Conservation (phyloP, 92 coral and sea anemone genomes). For the Nematostella vectensis region DNA sequence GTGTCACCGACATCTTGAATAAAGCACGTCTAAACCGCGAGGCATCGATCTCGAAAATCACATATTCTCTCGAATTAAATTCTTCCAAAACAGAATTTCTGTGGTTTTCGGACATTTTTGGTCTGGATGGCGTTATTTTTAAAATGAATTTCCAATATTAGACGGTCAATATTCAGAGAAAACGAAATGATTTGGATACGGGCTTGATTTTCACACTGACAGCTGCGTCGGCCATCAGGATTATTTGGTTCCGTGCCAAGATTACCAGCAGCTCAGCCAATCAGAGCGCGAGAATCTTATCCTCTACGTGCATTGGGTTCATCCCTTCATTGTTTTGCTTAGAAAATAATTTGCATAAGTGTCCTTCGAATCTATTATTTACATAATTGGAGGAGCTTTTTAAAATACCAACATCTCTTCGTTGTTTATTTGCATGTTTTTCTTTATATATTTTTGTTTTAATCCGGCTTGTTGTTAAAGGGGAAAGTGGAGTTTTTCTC, state of each 20-base stretch:
- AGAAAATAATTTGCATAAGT: background rate
- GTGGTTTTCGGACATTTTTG: background rate
- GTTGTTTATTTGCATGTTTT: too few species aligned
- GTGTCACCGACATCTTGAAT: constrained; percentile 8
- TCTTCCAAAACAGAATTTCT: background rate
- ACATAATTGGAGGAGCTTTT: too few species aligned
- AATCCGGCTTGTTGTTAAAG: too few species aligned
- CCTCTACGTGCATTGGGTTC: background rate
- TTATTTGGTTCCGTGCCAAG: constrained; percentile 4
- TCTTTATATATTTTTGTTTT: too few species aligned
- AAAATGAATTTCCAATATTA: background rate
- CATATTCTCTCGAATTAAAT: background rate
- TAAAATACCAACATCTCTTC: too few species aligned
- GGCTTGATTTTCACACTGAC: constrained; percentile 14
- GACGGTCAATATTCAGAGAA: background rate
- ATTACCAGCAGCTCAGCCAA: constrained; percentile 6
- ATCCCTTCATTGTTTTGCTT: constrained; percentile 7
- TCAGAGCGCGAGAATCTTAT: constrained; percentile 3
- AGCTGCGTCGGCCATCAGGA: constrained; percentile 15
- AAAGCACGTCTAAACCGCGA: background rate
- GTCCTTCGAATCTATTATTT: too few species aligned
- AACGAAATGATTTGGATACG: constrained; percentile 1
- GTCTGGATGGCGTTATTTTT: background rate
- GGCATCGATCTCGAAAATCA: background rate
- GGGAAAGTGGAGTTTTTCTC: too few species aligned